Evolutionary conservation across 2,888 invertebrate genomes (phyloP), one percentile per base, ranked within the genome.

Genomic region (Pegoplata infirma): DNA sequence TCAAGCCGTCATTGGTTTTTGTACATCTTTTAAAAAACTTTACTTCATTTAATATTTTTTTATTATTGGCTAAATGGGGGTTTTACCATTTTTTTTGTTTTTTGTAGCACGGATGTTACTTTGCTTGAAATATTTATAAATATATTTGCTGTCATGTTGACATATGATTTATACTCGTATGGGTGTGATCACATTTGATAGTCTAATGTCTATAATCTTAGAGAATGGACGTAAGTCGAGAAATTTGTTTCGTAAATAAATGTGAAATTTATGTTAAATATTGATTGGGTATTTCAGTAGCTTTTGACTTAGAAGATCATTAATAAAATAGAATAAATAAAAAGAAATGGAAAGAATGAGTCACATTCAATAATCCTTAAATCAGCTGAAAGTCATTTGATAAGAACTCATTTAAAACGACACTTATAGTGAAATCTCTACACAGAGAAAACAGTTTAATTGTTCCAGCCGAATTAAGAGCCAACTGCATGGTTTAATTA

Each of bases 1-100:
- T 83, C 82, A 82, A 76, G 76, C 71, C 69, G 61, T 71, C 79
- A 77, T 74, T 68, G 75, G 61, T 46, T 63, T 73, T 12, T 25
- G 44, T 12, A 53, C 21, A 55, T 68, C 28, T 73, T 68, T 12
- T 36, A 19, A 14, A 10, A 40, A 58, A 69, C 5, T 44, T 40
- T n/a, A 44, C 23, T 74, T 36, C 36, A 14, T 19, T n/a, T n/a
- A n/a, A n/a, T n/a, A n/a, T n/a, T 10, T 63, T 21, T 61, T 58
- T 58, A n/a, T 71, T 25, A 72, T 75, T 75, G 75, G 75, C 67
- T 46, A 67, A 47, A 58, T 63, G 66, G 51, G 75, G 79, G 75
- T 67, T 72, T 71, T 16, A 75, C 67, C 63, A 71, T 25, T n/a
- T 64, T 55, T 61, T 59, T 59, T 53, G 44, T 61, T 69, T 49